Evolutionary conservation across 1,140 invertebrate genomes (phyloP).

Genomic region (Saccostrea cuccullata): DNA sequence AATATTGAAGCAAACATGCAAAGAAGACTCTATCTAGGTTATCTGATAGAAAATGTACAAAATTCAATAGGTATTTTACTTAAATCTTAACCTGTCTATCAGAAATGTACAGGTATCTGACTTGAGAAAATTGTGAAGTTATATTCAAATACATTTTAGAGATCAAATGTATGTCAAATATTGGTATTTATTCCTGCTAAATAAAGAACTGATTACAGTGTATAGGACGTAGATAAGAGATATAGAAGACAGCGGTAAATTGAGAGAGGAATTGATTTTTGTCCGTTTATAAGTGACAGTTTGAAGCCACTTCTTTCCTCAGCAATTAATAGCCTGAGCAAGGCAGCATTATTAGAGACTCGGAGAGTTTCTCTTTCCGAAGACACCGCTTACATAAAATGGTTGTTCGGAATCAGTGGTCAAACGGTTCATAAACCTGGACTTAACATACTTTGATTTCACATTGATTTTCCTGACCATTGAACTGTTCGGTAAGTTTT

Average conservation of each 20-base stretch:
- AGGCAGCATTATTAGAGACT: constrained; percentile 30
- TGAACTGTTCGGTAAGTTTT: too few relatives aligned
- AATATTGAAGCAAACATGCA: too few relatives aligned
- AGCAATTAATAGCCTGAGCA: constrained; percentile 33
- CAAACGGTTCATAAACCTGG: neutral
- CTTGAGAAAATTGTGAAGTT: too few relatives aligned
- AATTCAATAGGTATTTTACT: too few relatives aligned
- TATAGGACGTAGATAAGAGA: neutral
- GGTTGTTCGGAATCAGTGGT: neutral
- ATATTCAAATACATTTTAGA: too few relatives aligned
- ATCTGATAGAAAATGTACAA: too few relatives aligned
- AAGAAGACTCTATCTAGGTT: too few relatives aligned
- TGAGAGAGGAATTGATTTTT: constrained; percentile 29
- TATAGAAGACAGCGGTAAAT: neutral
- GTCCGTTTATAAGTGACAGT: constrained; percentile 19
- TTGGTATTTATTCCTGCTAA: neutral
- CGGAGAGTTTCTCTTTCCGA: neutral
- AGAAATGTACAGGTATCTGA: too few relatives aligned
- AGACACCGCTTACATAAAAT: neutral
- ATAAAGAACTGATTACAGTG: neutral
- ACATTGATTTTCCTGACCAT: neutral
- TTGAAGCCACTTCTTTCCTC: constrained; percentile 24
- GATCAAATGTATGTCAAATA: neutral
- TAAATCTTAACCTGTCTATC: too few relatives aligned
- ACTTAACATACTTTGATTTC: neutral